Conservation (phyloP, 1,140 invertebrate species). For the Medauroidea extradentata region DNA sequence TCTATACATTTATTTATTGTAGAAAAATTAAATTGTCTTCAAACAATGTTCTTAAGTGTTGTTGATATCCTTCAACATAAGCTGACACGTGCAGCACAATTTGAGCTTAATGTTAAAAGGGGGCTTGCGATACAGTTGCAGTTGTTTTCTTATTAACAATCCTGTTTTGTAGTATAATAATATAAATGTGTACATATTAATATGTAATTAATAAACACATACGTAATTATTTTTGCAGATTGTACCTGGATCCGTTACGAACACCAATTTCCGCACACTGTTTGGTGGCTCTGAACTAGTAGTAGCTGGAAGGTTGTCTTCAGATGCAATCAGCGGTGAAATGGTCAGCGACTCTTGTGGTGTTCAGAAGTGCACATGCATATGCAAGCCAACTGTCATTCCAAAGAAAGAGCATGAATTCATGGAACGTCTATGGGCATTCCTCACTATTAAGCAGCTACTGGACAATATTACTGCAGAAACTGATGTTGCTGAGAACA, state of each 20-base stretch:
- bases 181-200: neutral
- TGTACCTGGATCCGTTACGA: slow-evolving; percentile 40
- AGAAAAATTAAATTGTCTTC: too few species aligned
- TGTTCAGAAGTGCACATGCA: neutral
- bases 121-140: too few species aligned
- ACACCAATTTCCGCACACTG: slow-evolving; percentile 48
- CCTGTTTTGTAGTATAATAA: neutral
- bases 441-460: slow-evolving; percentile 61
- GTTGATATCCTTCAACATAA: too few species aligned
- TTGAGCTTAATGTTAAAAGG: too few species aligned
- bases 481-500: slow-evolving; percentile 21
- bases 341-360: neutral
- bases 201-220: neutral
- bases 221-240: slow-evolving; percentile 19
- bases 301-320: slow-evolving; percentile 44
- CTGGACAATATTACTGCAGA: slow-evolving; percentile 44
- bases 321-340: neutral
- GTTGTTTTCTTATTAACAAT: too few species aligned
- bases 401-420: neutral
- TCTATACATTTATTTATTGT: too few species aligned
- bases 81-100: too few species aligned
- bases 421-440: slow-evolving; percentile 61
- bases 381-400: too few species aligned
- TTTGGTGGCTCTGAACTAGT: slow-evolving; percentile 56
- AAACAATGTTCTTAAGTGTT: too few species aligned